Base-by-base conservation (phyloP, 2,888 invertebrate species). In the Chaitophorus viminalis region DNA sequence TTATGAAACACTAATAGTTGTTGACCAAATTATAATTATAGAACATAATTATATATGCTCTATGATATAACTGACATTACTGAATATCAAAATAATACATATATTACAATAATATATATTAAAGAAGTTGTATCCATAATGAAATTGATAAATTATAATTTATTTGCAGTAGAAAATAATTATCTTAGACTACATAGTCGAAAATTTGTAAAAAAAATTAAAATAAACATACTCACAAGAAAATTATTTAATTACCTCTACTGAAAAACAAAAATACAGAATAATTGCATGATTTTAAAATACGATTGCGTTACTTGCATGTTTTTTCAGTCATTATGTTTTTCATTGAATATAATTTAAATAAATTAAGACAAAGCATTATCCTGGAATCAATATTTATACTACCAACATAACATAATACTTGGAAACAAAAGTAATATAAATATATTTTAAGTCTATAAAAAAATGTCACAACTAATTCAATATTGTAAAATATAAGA, bases 281-380 rank as follows among this genome's bases (percentile, higher is more conserved):
- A 70, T 0, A 14, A 68, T 46, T 31, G 52, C 52, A 52, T 33
- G 54, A 82, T 70, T 46, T 52, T 70, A 82, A 82, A 82, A 72
- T 60, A 72, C 14, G 8, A 17, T 31, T 70, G 25, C 18, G 29
- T 25, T 75, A 82, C 3, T 83, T 31, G 74, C 83, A 60, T 83
- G 83, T 75, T 60, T 60, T 74, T 74, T 36, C 11, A 36, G 14
- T 74, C 14, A 29, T 83, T 60, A n/a, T 29, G 36, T 82, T 60
- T 75, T 74, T 60, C 11, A 60, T 36, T 83, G 83, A 75, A 83
- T 75, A 60, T 60, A 60, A 83, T 75, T 83, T 75, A 39, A 83
- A 83, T 83, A 83, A 60, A 83, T 82, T 82, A 82, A 74, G 36
- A 18, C n/a, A 36, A 74, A 74, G 36, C 60, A 83, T 75, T 60